Evolutionary conservation across 1,140 invertebrate genomes (phyloP).

Genomic region (Zaprionus camerounensis): DNA sequence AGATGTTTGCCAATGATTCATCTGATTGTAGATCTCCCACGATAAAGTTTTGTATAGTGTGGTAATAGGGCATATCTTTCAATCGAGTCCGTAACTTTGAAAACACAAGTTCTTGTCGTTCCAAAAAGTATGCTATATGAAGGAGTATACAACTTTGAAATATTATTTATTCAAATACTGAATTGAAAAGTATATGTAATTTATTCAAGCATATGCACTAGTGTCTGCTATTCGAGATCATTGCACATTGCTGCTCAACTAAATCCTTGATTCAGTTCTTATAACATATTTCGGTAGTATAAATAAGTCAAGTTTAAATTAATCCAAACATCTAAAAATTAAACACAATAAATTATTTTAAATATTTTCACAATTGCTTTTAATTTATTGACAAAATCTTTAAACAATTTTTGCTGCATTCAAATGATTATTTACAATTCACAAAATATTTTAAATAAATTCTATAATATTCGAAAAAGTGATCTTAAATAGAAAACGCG

Average conservation of each 20-base stretch:
- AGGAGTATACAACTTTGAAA: neutral
- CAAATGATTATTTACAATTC: conserved; percentile 7
- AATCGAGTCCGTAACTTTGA: neutral
- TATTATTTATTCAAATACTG: neutral
- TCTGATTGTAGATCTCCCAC: neutral
- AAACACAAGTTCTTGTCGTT: neutral
- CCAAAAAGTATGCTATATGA: conserved; percentile 1
- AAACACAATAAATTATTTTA: conserved; percentile 18
- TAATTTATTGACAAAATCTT: conserved; percentile 13
- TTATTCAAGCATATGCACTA: neutral
- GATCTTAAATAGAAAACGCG: neutral
- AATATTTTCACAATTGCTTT: conserved; percentile 5
- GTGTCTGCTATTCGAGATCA: neutral
- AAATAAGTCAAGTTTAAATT: conserved; percentile 10
- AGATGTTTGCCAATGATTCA: neutral
- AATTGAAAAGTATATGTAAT: neutral
- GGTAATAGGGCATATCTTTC: neutral
- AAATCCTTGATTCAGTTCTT: neutral
- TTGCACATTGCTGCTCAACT: neutral
- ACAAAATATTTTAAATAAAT: conserved; percentile 1
- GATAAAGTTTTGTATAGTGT: neutral
- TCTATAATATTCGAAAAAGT: neutral
- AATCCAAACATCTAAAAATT: conserved; percentile 5
- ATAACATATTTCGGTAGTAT: neutral
- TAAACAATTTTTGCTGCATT: conserved; percentile 1